Conservation (phyloP, 2,888 invertebrate species). For the Selenia dentaria region DNA sequence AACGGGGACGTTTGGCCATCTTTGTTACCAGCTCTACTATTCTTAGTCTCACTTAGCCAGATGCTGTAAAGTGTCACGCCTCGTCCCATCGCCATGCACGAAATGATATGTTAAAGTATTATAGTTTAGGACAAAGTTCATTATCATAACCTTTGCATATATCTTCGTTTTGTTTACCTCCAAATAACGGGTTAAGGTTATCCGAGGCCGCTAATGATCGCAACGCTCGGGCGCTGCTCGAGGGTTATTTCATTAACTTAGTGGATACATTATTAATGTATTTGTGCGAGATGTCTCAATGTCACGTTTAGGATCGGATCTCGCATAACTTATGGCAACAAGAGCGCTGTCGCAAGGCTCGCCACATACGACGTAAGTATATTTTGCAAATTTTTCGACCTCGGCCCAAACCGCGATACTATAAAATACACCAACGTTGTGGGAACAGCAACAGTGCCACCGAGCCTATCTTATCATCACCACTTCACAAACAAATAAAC, state of each 20-base stretch:
- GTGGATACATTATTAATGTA: conserved; percentile 7
- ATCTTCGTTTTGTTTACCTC: neutral
- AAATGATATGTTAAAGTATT: too few species aligned
- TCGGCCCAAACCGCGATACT: conserved; percentile 21
- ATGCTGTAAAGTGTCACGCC: too few species aligned
- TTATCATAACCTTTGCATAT: too few species aligned
- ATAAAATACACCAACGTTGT: conserved; percentile 34
- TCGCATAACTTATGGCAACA: conserved; percentile 26
- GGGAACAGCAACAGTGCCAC: conserved; percentile 31
- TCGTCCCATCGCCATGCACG: too few species aligned
- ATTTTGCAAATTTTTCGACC: conserved; percentile 36
- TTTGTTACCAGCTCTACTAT: too few species aligned
- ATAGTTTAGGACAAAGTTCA: too few species aligned
- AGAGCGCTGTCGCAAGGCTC: conserved; percentile 33
- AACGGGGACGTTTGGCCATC: too few species aligned
- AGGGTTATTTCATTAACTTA: neutral
- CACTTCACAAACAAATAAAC: conserved; percentile 21
- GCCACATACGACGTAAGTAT: neutral
- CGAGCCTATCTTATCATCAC: conserved; percentile 7
- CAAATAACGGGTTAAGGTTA: neutral
- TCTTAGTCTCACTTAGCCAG: too few species aligned
- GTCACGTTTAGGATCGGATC: conserved; percentile 18
- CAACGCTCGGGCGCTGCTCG: neutral
- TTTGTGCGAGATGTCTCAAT: conserved; percentile 22
- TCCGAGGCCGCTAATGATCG: neutral